Base-by-base conservation (phyloP, 2,888 invertebrate species). In the Lasioglossum lativentre region DNA sequence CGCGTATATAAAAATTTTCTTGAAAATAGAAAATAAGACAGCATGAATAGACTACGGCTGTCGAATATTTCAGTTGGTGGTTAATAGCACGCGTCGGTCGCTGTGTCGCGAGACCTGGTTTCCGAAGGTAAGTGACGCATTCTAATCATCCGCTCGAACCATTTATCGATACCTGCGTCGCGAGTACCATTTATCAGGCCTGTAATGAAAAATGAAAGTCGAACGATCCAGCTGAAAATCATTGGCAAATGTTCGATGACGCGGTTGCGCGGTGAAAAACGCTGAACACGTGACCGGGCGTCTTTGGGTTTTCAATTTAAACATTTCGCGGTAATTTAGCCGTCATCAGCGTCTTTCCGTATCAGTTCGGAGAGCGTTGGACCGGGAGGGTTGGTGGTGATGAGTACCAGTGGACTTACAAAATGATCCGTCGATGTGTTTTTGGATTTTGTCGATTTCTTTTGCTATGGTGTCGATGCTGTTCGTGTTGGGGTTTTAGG, bases 221-320 rank as follows among this genome's bases (percentile, higher is more conserved):
- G 4, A 12, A 23, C 14, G 40, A 42, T 42, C 40, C 5, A 10
- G 27, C 52, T n/a, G 74, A 71, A 78, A 77, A 84, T 84, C 74
- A 83, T 77, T 52, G 77, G 77, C 34, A 74, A 75, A 83, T 52
- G 77, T 84, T 78, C 84, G 52, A 63, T 75, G 74, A 78, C 83
- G 70, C 71, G 23, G 23, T 14, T 45, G 56, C n/a, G 19, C 16
- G n/a, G 47, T 23, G 42, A 82, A 72, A 82, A 83, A 82, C 19
- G 47, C 19, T 74, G 16, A 6, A 45, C 5, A 19, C 59, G 5
- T 4, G 4, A 38, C 0, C 4, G 38, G 38, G 38, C 38, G 6
- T 4, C 0, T 38, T 38, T 4, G 38, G 6, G 38, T 6, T 38
- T 4, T 38, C 38, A 38, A 34, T 34, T 34, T 34, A 34, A 34